Conservation (phyloP, 2,797 vertebrate genomes). For the Sebastes dallii region DNA sequence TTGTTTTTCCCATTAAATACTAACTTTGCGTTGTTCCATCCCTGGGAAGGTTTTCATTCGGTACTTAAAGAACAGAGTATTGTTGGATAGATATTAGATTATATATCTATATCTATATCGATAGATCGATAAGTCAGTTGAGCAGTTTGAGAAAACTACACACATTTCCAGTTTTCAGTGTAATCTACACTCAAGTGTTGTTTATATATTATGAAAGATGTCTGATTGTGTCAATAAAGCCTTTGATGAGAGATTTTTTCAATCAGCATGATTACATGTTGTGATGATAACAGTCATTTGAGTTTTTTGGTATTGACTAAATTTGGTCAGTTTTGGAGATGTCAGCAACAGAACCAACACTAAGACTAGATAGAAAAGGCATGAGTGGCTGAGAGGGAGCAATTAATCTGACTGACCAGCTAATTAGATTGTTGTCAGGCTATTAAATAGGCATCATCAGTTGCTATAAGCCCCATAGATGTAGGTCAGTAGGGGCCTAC, state of each 20-base stretch:
- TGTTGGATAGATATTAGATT: not conserved
- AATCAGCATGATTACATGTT: no score
- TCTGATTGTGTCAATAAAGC: not conserved
- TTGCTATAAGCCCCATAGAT: no score
- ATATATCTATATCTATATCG: not conserved
- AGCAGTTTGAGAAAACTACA: not conserved
- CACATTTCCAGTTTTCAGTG: not conserved
- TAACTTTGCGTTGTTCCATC: not conserved
- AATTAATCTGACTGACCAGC: not conserved
- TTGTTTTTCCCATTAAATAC: not conserved
- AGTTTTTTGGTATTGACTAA: not conserved
- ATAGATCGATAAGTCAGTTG: not conserved
- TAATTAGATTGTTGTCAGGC: no score
- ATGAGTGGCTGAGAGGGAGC: not conserved
- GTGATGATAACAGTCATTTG: no score
- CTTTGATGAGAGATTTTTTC: not conserved
- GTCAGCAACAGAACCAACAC: not conserved
- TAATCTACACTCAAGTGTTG: not conserved
- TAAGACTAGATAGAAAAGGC: not conserved
- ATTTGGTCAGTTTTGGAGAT: not conserved
- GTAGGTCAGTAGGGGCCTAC: no score
- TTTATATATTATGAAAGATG: not conserved
- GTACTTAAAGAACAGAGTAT: not conserved
- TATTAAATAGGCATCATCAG: no score
- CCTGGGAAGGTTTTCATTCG: not conserved